Evolutionary conservation across 1,140 invertebrate genomes (phyloP).

Genomic region (Ericerus pela): DNA sequence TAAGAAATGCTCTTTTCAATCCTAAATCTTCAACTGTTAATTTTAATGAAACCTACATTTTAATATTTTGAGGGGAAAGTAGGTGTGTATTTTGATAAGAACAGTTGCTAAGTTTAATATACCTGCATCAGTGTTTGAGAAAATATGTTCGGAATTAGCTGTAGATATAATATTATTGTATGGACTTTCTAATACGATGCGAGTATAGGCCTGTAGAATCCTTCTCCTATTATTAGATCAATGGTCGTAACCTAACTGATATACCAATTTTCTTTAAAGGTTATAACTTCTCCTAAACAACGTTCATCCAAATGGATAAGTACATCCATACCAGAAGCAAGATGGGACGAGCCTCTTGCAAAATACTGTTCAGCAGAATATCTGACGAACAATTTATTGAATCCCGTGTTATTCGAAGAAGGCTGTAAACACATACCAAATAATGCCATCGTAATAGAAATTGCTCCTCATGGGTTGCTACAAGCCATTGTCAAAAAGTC

Average conservation of each 20-base stretch:
- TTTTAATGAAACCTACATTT: too few species aligned
- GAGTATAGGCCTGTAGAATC: too few species aligned
- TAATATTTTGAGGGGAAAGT: too few species aligned
- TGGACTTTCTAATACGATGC: neutral
- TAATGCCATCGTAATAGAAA: constrained; percentile 35
- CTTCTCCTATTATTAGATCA: too few species aligned
- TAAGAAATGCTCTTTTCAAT: too few species aligned
- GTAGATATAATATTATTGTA: neutral
- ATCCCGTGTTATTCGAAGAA: constrained; percentile 26
- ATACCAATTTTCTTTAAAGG: constrained; percentile 29
- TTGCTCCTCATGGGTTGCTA: constrained; percentile 67
- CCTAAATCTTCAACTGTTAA: too few species aligned
- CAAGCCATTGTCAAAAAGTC: constrained; percentile 48
- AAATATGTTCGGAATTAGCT: neutral
- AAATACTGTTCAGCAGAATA: constrained; percentile 71
- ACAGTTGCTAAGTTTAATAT: too few species aligned
- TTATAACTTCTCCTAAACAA: constrained; percentile 46
- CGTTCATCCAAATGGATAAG: constrained; percentile 71
- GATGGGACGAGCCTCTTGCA: constrained; percentile 53
- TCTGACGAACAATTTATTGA: constrained; percentile 66
- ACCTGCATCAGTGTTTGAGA: too few species aligned
- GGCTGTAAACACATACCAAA: constrained; percentile 19
- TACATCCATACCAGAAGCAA: constrained; percentile 57
- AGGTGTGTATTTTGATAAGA: too few species aligned
- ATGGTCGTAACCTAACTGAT: too few species aligned